phyloP scores from a whole-genome alignment of 2,888 invertebrate species.

The Chirona hameri region DNA sequence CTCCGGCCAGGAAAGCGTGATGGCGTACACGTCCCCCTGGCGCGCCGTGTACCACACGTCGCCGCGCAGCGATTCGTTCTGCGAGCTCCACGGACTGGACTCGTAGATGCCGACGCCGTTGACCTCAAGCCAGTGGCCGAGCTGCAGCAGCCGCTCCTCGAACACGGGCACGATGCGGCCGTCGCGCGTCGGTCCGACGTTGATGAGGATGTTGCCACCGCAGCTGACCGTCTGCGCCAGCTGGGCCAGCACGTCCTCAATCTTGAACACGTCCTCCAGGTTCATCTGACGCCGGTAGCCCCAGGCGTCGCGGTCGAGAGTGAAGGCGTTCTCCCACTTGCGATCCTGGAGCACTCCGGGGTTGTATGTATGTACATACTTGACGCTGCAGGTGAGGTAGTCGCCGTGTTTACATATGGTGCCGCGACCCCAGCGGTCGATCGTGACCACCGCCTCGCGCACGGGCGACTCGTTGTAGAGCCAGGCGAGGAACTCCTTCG shows the following conservation, averaged over 20 bases:
- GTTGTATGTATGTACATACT: constrained; percentile 36
- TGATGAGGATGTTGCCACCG: constrained; percentile 78
- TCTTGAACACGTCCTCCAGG: constrained; percentile 62
- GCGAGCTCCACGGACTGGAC: constrained; percentile 48
- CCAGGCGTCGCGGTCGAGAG: constrained; percentile 82
- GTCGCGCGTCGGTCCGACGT: constrained; percentile 83
- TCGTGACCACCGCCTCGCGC: constrained; percentile 79
- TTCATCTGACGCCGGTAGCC: constrained; percentile 72
- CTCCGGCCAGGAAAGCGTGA: constrained; percentile 38
- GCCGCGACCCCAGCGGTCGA: constrained; percentile 87
- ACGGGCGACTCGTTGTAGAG: constrained; percentile 88
- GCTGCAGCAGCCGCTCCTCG: constrained; percentile 71
- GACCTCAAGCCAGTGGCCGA: constrained; percentile 72
- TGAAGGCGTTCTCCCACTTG: constrained; percentile 96
- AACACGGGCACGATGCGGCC: constrained; percentile 80
- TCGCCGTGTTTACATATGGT: constrained; percentile 82
- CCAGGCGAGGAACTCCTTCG: constrained; percentile 83
- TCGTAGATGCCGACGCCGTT: constrained; percentile 70
- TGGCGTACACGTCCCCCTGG: constrained; percentile 37
- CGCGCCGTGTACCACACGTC: constrained; percentile 42
- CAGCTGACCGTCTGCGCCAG: constrained; percentile 77
- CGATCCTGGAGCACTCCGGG: constrained; percentile 78
- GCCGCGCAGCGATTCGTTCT: constrained; percentile 71
- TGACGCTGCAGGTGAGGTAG: constrained; percentile 76
- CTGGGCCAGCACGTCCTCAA: constrained; percentile 61